phyloP scores from a whole-genome alignment of 2,113 vertebrate genomes.

The Columbina picui region DNA sequence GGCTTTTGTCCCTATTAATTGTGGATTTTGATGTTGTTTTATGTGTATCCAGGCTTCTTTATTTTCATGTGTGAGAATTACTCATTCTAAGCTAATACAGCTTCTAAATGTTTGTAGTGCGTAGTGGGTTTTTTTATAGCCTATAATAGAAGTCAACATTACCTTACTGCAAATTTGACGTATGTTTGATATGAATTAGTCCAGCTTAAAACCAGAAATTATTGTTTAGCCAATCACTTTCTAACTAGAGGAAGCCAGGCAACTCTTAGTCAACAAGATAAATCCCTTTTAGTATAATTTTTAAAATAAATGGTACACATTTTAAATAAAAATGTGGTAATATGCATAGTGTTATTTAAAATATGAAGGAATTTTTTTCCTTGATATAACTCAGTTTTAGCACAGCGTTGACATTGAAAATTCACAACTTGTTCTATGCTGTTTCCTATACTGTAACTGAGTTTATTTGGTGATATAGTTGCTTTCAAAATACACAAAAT shows the following conservation, averaged over 20 bases:
- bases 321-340: not conserved
- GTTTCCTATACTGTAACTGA: fast-evolving
- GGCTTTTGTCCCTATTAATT: not conserved
- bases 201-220: not conserved
- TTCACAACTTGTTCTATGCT: not conserved
- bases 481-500: not conserved
- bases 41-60: not conserved
- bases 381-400: not conserved
- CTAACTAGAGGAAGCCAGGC: not conserved
- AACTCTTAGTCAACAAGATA: not conserved
- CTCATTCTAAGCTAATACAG: not conserved
- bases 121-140: not conserved
- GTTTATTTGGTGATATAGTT: not conserved
- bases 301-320: not conserved
- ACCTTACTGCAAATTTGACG: not conserved
- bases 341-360: not conserved
- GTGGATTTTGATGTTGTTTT: not conserved
- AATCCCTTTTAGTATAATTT: not conserved
- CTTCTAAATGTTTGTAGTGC: not conserved
- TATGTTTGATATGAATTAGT: not conserved
- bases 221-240: not conserved
- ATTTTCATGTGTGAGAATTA: not conserved
- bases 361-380: not conserved
- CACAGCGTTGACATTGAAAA: not conserved
- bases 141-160: not conserved